Conservation (phyloP, 2,797 vertebrate species). For the Benthosema pterotum region DNA sequence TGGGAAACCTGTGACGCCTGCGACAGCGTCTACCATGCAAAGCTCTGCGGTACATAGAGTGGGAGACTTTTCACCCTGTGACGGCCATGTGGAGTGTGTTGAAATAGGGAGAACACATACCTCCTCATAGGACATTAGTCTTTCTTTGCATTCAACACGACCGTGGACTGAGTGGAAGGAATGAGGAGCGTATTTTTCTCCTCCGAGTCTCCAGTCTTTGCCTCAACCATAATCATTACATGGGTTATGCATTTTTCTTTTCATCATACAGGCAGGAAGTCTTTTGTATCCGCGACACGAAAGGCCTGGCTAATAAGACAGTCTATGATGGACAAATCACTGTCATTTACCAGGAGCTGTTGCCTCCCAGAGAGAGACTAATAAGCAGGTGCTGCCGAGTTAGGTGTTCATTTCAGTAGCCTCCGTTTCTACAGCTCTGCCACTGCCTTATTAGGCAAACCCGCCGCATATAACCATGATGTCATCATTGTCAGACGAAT, state of each 20-base stretch:
- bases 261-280: constrained; percentile 26
- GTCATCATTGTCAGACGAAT: constrained; percentile 46
- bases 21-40: constrained; percentile 55
- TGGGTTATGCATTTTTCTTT: constrained; percentile 7
- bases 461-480: constrained; percentile 27
- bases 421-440: constrained; percentile 25
- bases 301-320: constrained; percentile 9
- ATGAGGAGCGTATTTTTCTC: too few relatives aligned
- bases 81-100: neutral
- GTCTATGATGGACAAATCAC: constrained; percentile 20
- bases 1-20: constrained; percentile 45
- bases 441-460: constrained; percentile 32
- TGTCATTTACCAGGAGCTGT: constrained; percentile 11
- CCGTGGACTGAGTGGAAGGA: constrained; percentile 8
- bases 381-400: constrained; percentile 64
- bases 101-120: too few relatives aligned
- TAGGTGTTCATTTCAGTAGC: constrained; percentile 31
- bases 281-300: constrained; percentile 21
- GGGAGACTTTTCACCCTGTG: constrained; percentile 5
- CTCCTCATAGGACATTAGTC: too few relatives aligned
- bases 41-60: constrained; percentile 7
- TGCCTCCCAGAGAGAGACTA: constrained; percentile 34
- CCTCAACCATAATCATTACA: constrained; percentile 7
- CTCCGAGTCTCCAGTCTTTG: constrained; percentile 4
- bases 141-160: constrained; percentile 21